Evolutionary conservation across 2,797 vertebrate genomes (phyloP).

Genomic region (Vespertilio murinus): DNA sequence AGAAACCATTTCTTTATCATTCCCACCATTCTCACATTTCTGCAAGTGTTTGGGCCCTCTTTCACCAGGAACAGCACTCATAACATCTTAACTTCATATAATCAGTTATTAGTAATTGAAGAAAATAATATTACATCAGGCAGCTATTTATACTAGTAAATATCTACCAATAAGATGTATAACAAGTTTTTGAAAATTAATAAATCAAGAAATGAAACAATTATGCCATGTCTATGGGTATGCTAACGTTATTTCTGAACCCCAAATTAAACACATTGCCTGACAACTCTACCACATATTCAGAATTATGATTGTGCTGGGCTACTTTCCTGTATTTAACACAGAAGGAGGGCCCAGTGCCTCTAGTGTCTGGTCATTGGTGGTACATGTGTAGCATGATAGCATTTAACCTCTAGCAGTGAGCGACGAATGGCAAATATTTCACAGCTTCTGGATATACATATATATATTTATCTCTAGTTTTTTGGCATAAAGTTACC

Average conservation of each 20-base stretch:
- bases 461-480: background rate
- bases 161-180: background rate
- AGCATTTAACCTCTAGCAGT: background rate
- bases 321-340: background rate
- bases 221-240: background rate
- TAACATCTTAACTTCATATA: background rate
- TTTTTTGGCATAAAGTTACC: constrained; percentile 3
- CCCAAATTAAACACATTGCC: background rate
- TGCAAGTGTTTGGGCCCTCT: background rate
- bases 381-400: background rate
- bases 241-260: background rate
- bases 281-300: background rate
- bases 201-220: background rate
- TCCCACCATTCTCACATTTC: background rate
- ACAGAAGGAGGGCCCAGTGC: background rate
- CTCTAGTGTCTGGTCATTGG: background rate
- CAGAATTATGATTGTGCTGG: background rate
- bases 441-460: background rate
- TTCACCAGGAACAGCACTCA: background rate
- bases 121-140: background rate
- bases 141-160: background rate
- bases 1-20: background rate
- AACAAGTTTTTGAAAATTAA: background rate
- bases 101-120: background rate
- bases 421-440: background rate